Evolutionary conservation across 2,888 invertebrate species (phyloP).

Genomic region (Parascotia fuliginaria): DNA sequence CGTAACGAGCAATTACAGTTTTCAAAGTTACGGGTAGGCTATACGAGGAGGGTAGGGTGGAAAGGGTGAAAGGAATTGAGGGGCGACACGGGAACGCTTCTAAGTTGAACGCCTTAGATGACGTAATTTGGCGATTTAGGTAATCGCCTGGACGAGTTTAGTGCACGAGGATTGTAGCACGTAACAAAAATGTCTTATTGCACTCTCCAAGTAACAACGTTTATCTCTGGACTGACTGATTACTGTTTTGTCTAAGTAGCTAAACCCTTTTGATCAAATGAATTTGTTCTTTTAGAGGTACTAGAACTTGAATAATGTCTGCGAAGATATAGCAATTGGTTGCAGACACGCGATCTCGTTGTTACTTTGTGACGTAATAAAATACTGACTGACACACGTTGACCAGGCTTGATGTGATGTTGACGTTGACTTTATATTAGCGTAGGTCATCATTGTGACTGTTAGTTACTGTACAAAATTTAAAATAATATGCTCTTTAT

Average conservation of each 20-base stretch:
- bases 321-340: background rate
- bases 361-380: background rate
- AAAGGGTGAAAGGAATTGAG: slow-evolving; percentile 1
- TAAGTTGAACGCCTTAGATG: slow-evolving; percentile 33
- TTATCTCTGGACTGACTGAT: background rate
- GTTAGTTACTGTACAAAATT: too few relatives aligned
- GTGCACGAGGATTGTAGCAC: slow-evolving; percentile 26
- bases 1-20: slow-evolving; percentile 52
- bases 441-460: too few relatives aligned
- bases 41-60: slow-evolving; percentile 6
- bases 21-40: slow-evolving; percentile 38
- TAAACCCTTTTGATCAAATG: background rate
- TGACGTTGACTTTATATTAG: too few relatives aligned
- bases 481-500: too few relatives aligned
- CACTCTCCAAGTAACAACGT: background rate
- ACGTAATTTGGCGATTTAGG: slow-evolving; percentile 39
- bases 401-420: background rate
- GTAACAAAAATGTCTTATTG: slow-evolving; percentile 13
- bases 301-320: background rate
- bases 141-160: slow-evolving; percentile 42
- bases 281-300: background rate
- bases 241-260: background rate
- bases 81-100: slow-evolving; percentile 44
- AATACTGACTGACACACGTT: background rate
- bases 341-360: background rate